Base-by-base conservation (phyloP, 2,888 invertebrate genomes). In the Phengaris arion region DNA sequence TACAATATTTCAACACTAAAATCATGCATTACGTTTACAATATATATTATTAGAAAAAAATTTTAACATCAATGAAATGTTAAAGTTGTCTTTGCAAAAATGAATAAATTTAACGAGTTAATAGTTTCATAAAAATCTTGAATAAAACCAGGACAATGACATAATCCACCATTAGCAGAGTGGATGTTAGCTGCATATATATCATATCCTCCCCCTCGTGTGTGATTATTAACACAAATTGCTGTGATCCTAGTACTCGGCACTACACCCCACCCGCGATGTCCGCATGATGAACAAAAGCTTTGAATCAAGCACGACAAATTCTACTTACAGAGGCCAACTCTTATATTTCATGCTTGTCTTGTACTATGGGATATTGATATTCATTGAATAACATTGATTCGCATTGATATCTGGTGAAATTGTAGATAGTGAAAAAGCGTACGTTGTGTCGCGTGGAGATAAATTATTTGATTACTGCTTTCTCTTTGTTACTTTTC, bases 401-500 rank as follows among this genome's bases (percentile, higher is more conserved):
- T 82, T 87, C 75, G 80, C 77, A 13, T 76, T 92, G 59, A 86
- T 89, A 13, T 85, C 85, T 12, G 77, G 74, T 2, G 78, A 81
- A 2, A 57, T 86, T 0, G 81, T 82, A 12, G 83, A 87, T 2
- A 81, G 84, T 57, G 86, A 92, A 1, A 91, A 89, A 78, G 6
- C 87, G 22, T 0, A 72, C 89, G 2, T 77, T 91, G 2, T 85
- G 82, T 68, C 84, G 81, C n/a, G 81, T 89, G 0, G 90, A 91
- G 77, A 90, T 87, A 81, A 88, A 88, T 76, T 92, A 91, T 76
- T 84, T 89, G 0, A 85, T 90, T 13, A 86, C 91, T 76, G 91
- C 91, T n/a, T 91, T 90, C 75, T 92, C 92, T 0, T 82, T 92
- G 12, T 91, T 90, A 76, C 79, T 92, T 57, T 85, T 89, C 2